Base-by-base conservation (phyloP, 1,140 invertebrate genomes). In the Homarus americanus region DNA sequence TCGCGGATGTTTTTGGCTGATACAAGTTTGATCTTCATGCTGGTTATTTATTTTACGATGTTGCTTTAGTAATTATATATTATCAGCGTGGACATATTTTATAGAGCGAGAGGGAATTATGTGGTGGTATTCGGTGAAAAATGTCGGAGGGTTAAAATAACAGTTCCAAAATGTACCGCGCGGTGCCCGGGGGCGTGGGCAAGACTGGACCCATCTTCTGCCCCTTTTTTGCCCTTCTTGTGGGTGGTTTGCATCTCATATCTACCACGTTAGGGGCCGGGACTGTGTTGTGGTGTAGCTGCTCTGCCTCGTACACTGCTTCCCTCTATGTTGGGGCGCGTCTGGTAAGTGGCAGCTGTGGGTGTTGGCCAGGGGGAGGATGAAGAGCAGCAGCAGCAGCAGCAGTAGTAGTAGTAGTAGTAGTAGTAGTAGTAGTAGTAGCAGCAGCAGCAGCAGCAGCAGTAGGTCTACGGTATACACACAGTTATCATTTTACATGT, bases 151-250 rank as follows among this genome's bases (percentile, higher is more conserved):
- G 53, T 49, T 49, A 49, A 49, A 49, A 49, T 49, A 49, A 49
- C 44, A 58, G 63, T 32, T 32, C 63, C 63, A 32, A 32, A 5
- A 12, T 28, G 24, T 32, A 32, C 17, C 40, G 15, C 40, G 24
- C 10, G 5, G n/a, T 9, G 76, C 40, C 76, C 15, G 17, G 2
- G 40, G 76, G 28, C 7, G 34, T 40, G 76, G 76, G 76, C 10
- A 44, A 79, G 76, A 41, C 40, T 49, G 83, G 80, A 20, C 44
- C 49, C n/a, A 53, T 82, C 32, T 82, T 53, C 49, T 82, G 41
- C 49, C 58, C 80, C 63, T 82, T 82, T 82, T 63, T 69, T 69
- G 24, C n/a, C n/a, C 5, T 28, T 20, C 28, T 69, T 69, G 63
- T 28, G 63, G 63, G 12, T 32, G 28, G 63, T 69, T 69, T 69